Percentiles rank a stretch among this genome's conserved stretches.
Evolutionary conservation across 2,797 vertebrate species (phyloP).

Genomic region (Lagodon rhomboides): DNA sequence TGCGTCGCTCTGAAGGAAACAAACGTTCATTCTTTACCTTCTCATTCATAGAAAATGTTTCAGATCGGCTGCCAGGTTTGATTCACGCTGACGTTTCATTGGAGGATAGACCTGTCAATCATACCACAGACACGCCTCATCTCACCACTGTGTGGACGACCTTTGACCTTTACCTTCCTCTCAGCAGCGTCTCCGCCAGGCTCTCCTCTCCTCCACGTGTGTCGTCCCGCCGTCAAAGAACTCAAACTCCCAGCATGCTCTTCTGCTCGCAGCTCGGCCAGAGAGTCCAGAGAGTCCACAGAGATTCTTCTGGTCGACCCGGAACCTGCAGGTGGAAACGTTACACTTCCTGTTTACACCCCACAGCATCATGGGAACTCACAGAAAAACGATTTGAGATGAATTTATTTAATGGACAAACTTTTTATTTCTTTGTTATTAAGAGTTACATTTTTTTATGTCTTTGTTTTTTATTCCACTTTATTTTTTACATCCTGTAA

Average conservation of each 20-base stretch:
- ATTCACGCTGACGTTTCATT: too few relatives aligned
- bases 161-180: constrained; percentile 38
- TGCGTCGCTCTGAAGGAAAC: constrained; percentile 17
- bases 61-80: too few relatives aligned
- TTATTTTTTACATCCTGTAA: too few relatives aligned
- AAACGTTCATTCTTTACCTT: background rate
- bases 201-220: background rate
- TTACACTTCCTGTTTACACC: too few relatives aligned
- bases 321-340: constrained; percentile 1
- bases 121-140: background rate
- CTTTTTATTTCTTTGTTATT: too few relatives aligned
- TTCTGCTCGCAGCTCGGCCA: constrained; percentile 41
- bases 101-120: too few relatives aligned
- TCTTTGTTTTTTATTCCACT: too few relatives aligned
- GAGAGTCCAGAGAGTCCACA: constrained; percentile 49
- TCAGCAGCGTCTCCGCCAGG: background rate
- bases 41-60: too few relatives aligned
- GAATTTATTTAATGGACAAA: too few relatives aligned
- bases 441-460: too few relatives aligned
- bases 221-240: background rate
- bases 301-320: background rate
- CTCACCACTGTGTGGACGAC: background rate
- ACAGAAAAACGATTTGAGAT: too few relatives aligned
- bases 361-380: too few relatives aligned
- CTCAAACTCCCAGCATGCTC: constrained; percentile 52